A percentile compares a stretch with the other conserved stretches of the same genome.
phyloP scores from a whole-genome alignment of 1,140 invertebrate genomes.

The Zelostemma sp. region DNA sequence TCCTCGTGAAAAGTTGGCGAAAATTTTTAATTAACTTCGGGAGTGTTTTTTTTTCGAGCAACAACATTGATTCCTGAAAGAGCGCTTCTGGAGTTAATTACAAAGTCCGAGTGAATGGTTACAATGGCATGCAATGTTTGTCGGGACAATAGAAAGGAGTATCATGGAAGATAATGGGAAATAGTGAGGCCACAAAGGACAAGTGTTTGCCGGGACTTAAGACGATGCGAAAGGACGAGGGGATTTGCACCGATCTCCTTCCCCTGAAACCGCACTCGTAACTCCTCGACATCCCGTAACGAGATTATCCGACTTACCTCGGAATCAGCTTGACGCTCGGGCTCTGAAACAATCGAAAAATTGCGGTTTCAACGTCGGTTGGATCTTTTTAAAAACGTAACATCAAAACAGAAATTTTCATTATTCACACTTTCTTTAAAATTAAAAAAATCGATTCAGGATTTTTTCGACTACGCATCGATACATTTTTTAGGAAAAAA shows the following conservation, averaged over 20 bases:
- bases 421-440: too few species aligned
- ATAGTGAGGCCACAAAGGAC: neutral
- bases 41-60: too few species aligned
- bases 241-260: conserved; percentile 3
- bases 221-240: neutral
- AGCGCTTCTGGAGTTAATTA: too few species aligned
- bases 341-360: conserved; percentile 47
- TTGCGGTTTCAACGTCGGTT: neutral
- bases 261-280: conserved; percentile 11
- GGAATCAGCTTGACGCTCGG: conserved; percentile 49
- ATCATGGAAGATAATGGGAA: neutral
- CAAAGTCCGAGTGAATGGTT: too few species aligned
- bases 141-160: neutral
- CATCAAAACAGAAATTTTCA: too few species aligned
- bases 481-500: too few species aligned
- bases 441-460: too few species aligned
- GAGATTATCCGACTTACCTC: conserved; percentile 57
- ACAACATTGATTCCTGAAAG: too few species aligned
- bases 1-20: neutral
- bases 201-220: neutral
- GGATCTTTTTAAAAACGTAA: too few species aligned
- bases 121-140: neutral
- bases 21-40: conserved; percentile 4
- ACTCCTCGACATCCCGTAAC: conserved; percentile 21
- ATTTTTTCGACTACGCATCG: too few species aligned